Base-by-base conservation (phyloP, 2,113 vertebrate species). In the Vanacampus margaritifer region DNA sequence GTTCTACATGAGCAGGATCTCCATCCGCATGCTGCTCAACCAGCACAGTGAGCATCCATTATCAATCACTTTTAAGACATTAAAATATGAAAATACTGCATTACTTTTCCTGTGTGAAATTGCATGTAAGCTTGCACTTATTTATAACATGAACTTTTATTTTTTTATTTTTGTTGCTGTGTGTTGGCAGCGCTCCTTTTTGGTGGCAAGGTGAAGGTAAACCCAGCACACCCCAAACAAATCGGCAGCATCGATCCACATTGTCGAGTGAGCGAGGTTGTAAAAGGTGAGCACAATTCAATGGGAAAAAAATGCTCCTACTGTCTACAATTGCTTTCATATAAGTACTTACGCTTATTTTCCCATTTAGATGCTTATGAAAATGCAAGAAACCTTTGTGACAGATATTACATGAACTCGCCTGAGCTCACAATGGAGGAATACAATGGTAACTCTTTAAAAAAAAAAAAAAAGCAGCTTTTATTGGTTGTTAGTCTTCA, bases 1-100 rank as follows among this genome's bases (percentile, higher is more conserved):
- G 66, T 98, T 98, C 91, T 99, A 95, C 89, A 98, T 98, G 96
- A 99, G 96, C 81, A 94, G 97, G 74, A 99, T 98, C 82, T 99
- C 97, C 80, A 98, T 99, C 88, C 87, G 97, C 84, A 99, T 99
- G 97, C 86, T 99, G 74, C 94, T 99, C 39, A 99, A 98, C 91
- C 97, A 99, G 84, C 97, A 99, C 90, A 97, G 97, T 99, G 86
- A 94, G 96, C 90, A 28, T 37, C 4, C 1, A 3, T 37, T 26
- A 12, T 51, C n/a, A 23, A 41, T 41, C 39, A 32, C 28, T 32
- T 32, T 32, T 32, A 32, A 32, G 28, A 32, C 28, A 32, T 32
- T 32, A 32, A 32, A 32, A 32, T 32, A 32, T 32, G 2, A 32
- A 32, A 32, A 2, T 32, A 32, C 28, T 32, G 4, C 4, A 32